Percentiles rank a stretch among this genome's conserved stretches.
phyloP scores from a whole-genome alignment of 1,140 invertebrate species.

The Calliopsis andreniformis region DNA sequence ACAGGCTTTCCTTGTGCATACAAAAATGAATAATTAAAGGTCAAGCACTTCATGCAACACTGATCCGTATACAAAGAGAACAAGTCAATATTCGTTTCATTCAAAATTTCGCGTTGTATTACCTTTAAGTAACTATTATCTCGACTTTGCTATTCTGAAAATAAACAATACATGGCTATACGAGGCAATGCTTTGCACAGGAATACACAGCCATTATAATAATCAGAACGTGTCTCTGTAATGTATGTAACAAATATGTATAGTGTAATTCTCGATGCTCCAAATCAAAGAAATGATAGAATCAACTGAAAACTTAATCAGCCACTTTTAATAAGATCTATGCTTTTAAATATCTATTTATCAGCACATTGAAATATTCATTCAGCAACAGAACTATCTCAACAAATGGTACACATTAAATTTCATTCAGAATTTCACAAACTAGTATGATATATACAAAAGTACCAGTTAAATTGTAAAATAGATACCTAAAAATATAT shows the following conservation, averaged over 20 bases:
- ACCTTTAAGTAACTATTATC: constrained; percentile 78
- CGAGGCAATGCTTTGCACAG: constrained; percentile 76
- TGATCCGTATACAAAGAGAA: constrained; percentile 74
- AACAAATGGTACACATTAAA: constrained; percentile 30
- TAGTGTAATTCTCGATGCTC: constrained; percentile 25
- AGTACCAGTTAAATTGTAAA: constrained; percentile 37
- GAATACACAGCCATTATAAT: constrained; percentile 71
- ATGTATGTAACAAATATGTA: constrained; percentile 43
- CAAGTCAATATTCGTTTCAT: constrained; percentile 74
- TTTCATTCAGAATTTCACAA: constrained; percentile 26
- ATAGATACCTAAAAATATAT: constrained; percentile 17
- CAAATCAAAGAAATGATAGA: constrained; percentile 38
- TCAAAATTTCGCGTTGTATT: constrained; percentile 75
- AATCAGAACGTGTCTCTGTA: constrained; percentile 60
- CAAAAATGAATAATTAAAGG: constrained; percentile 58
- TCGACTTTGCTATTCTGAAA: constrained; percentile 80
- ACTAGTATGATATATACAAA: constrained; percentile 31
- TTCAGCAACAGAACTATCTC: constrained; percentile 22
- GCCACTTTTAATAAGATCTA: neutral
- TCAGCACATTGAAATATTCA: constrained; percentile 24
- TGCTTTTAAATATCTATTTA: constrained; percentile 29
- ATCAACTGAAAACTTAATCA: constrained; percentile 24
- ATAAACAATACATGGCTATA: constrained; percentile 79
- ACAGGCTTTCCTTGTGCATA: constrained; percentile 71
- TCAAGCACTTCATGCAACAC: constrained; percentile 78